A percentile compares a stretch with the other conserved stretches of the same genome.
Evolutionary conservation across 1,140 invertebrate genomes (phyloP).

Genomic region (Scaptomyza graminum): DNA sequence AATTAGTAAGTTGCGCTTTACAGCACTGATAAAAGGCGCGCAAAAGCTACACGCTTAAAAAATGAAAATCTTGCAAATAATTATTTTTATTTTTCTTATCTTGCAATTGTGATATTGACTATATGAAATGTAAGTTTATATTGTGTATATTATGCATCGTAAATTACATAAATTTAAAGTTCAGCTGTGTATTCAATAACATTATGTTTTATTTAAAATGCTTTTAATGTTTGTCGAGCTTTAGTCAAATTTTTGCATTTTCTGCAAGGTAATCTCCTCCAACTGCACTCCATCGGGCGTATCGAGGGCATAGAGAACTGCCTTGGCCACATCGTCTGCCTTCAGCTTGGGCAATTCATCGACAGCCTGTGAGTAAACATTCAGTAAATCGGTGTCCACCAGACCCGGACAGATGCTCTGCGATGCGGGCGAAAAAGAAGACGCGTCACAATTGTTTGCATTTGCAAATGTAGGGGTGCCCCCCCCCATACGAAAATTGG

Average conservation of each 20-base stretch:
- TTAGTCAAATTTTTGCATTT: slow-evolving; percentile 66
- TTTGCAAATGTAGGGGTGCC: slow-evolving; percentile 21
- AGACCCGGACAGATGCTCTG: slow-evolving; percentile 87
- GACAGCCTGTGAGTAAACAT: slow-evolving; percentile 78
- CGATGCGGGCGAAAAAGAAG: slow-evolving; percentile 38
- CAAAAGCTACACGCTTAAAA: neutral
- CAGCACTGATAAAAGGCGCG: slow-evolving; percentile 7
- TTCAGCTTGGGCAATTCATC: slow-evolving; percentile 83
- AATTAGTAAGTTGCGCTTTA: neutral
- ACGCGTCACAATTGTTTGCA: slow-evolving; percentile 55
- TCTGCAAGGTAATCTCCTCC: slow-evolving; percentile 78
- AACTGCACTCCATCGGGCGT: slow-evolving; percentile 85
- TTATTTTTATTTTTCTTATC: no score
- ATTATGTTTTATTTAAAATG: neutral
- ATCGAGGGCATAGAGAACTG: slow-evolving; percentile 84
- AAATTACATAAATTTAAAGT: neutral
- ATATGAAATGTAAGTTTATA: neutral
- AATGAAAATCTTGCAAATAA: no score
- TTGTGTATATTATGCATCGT: neutral
- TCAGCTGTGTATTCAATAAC: no score
- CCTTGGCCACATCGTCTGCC: slow-evolving; percentile 84
- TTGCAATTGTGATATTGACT: no score
- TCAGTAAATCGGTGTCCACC: slow-evolving; percentile 86
- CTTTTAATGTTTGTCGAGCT: neutral
- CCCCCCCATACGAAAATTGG: neutral